Evolutionary conservation across 2,888 invertebrate genomes (phyloP), one percentile per base, ranked within the genome.

Genomic region (Dynastes maya): DNA sequence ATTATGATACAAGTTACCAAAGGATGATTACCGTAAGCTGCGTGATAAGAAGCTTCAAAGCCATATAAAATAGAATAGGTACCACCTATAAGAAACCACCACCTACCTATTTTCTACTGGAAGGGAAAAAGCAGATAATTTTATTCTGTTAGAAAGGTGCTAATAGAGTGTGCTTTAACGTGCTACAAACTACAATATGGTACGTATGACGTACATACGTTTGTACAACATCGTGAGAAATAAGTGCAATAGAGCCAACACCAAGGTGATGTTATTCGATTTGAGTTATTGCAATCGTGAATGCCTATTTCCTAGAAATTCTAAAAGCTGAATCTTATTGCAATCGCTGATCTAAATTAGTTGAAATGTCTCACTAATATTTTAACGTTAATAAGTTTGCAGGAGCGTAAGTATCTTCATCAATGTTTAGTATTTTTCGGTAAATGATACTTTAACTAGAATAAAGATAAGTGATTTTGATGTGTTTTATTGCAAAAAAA

Each of bases 1-100:
- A 81, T 79, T 79, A 79, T 81, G 80, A 81, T 76, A 79, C 55
- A 53, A 78, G 67, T 72, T 63, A 76, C 76, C 72, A 0, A 68
- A 67, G 40, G 32, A 74, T 40, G 27, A 13, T 27, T 49, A 74
- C 49, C 45, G 22, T 6, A 72, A 78, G 71, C 58, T 51, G 27
- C 45, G 49, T 53, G 45, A 58, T 27, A 58, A 45, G n/a, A 55
- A 77, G 64, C 32, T n/a, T 51, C 27, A 51, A 45, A 45, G 45
- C 8, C 2, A 45, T 11, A 45, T 2, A 11, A 45, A 9, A 45
- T 45, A 51, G 53, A 64, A 75, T 32, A 61, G 6, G 32, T 5
- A 5, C 32, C 5, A 37, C 32, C 29, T 32, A 65, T 16, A 67
- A 45, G 68, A 40, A 67, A 55, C 49, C 49, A 77, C 58, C 70